Evolutionary conservation across 2,797 vertebrate species (phyloP).

Genomic region (Arremon aurantiirostris): DNA sequence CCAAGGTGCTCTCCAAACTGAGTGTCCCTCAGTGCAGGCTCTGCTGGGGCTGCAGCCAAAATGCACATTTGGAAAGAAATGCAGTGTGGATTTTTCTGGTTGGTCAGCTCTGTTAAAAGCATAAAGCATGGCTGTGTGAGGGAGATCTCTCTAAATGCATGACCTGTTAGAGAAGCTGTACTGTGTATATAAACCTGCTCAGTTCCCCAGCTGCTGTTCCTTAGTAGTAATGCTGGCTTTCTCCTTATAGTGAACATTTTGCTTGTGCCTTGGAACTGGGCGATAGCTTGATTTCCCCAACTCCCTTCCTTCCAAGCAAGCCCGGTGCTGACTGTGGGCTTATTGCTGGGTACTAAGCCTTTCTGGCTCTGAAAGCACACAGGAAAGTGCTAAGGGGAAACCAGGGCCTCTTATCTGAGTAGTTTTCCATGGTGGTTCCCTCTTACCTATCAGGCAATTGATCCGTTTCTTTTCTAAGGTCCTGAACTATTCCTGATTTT

Average conservation of each 20-base stretch:
- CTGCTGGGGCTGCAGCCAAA: not conserved
- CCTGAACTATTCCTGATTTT: conserved; percentile 61
- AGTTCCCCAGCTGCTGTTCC: conserved; percentile 22
- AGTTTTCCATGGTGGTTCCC: conserved; percentile 17
- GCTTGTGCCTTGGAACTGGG: conserved; percentile 67
- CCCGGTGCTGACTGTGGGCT: conserved; percentile 25
- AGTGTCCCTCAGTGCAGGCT: not conserved
- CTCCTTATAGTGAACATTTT: conserved; percentile 42
- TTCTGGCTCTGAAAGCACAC: conserved; percentile 50
- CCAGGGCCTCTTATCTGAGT: conserved; percentile 20
- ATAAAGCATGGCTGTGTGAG: not conserved
- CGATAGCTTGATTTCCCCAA: conserved; percentile 46
- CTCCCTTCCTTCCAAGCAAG: conserved; percentile 30
- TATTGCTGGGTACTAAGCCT: conserved; percentile 32
- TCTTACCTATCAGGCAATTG: conserved; percentile 8
- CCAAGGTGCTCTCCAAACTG: not conserved
- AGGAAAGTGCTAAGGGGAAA: conserved; percentile 51
- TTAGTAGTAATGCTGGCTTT: conserved; percentile 2
- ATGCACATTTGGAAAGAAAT: not conserved
- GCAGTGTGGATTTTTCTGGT: not conserved
- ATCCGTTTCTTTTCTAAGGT: conserved; percentile 50
- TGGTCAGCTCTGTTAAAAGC: not conserved
- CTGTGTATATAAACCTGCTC: conserved; percentile 10
- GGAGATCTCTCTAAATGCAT: conserved; percentile 40
- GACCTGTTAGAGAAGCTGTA: conserved; percentile 54